Conservation (phyloP, 2,797 vertebrate species). For the Pangasius larnaudii region DNA sequence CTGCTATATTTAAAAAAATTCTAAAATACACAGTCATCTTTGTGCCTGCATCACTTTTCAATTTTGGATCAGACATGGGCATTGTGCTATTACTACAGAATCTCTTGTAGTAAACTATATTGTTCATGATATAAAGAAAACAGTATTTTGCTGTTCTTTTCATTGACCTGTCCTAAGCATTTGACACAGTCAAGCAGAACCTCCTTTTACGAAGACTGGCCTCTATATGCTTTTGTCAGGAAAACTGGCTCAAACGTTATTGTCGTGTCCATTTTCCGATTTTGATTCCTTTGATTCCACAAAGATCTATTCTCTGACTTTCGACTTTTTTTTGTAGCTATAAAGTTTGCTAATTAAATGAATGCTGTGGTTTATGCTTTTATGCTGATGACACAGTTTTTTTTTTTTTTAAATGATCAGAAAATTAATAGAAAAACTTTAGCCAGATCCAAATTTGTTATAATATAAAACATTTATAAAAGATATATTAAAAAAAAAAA, state of each 20-base stretch:
- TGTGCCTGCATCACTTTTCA: neutral
- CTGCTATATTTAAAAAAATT: neutral
- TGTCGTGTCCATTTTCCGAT: neutral
- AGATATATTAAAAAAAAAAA: too few species aligned
- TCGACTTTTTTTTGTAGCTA: neutral
- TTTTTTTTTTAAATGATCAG: neutral
- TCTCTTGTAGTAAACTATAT: neutral
- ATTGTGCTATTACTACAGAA: conserved; percentile 3
- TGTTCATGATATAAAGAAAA: conserved; percentile 10
- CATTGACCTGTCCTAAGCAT: neutral
- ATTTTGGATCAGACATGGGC: neutral
- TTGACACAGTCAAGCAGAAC: conserved; percentile 3
- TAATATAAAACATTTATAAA: neutral
- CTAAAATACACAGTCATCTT: neutral
- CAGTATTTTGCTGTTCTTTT: conserved; percentile 2
- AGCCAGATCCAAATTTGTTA: neutral
- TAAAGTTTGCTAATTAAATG: neutral
- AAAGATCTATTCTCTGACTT: neutral
- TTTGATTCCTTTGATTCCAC: too few species aligned
- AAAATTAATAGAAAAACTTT: neutral
- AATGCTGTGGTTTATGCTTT: neutral
- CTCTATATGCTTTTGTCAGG: neutral
- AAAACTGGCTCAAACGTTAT: neutral
- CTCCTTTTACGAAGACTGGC: neutral
- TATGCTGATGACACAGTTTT: neutral